Conservation (phyloP, 2,113 vertebrate genomes). For the Myotis yumanensis region DNA sequence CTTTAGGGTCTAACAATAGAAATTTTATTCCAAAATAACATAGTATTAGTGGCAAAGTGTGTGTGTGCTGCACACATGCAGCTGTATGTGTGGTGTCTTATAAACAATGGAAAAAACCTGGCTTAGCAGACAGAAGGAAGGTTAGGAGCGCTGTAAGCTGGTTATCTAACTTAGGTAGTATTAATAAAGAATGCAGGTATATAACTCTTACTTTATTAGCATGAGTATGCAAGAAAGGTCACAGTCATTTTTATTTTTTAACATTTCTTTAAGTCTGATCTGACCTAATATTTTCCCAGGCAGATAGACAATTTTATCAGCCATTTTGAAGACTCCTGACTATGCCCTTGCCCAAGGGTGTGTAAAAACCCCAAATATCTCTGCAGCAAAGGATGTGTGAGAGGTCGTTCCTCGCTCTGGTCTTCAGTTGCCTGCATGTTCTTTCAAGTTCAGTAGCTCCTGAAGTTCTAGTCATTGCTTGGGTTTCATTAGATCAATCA, state of each 20-base stretch:
- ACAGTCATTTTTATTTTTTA: background rate
- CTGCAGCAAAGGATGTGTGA: background rate
- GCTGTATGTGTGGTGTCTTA: background rate
- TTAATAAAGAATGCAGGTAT: background rate
- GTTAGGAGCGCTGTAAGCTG: background rate
- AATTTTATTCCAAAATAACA: background rate
- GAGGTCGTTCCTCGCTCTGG: background rate
- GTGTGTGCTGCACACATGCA: background rate
- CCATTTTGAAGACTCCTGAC: background rate
- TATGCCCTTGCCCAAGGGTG: background rate
- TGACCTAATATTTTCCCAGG: background rate
- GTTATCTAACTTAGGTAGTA: background rate
- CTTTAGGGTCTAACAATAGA: background rate
- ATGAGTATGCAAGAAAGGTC: background rate
- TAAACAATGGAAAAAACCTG: background rate
- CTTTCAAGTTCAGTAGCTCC: background rate
- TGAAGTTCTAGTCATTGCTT: background rate
- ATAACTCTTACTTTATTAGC: background rate
- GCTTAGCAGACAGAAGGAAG: background rate
- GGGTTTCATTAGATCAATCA: background rate
- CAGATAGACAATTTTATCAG: background rate
- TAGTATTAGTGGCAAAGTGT: background rate
- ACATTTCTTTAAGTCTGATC: background rate
- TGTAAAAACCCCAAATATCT: background rate
- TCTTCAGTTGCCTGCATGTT: background rate